Evolutionary conservation across 2,888 invertebrate genomes (phyloP).

Genomic region (Caenorhabditis becei): DNA sequence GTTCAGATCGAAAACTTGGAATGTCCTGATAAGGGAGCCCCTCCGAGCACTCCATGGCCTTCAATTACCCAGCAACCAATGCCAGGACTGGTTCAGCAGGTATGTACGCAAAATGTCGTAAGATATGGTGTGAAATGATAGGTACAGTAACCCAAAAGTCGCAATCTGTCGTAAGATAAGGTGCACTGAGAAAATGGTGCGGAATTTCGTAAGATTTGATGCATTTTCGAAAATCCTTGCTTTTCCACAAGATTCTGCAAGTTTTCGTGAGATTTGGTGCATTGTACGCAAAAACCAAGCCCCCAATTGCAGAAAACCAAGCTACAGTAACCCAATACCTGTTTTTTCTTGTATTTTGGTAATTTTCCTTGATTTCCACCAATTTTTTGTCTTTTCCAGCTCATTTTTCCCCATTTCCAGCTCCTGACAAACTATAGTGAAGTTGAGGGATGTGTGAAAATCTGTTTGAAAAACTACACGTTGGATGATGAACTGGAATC

Average conservation of each 20-base stretch:
- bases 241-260: no score
- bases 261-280: background rate
- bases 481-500: constrained; percentile 64
- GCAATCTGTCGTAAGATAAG: background rate
- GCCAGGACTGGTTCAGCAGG: constrained; percentile 76
- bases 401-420: constrained; percentile 63
- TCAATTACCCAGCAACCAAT: constrained; percentile 66
- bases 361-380: no score
- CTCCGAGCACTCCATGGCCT: constrained; percentile 58
- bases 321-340: background rate
- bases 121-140: background rate
- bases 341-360: no score
- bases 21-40: constrained; percentile 60
- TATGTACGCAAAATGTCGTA: constrained; percentile 24
- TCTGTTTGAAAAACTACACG: constrained; percentile 78
- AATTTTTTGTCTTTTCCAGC: no score
- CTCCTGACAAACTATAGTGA: constrained; percentile 78
- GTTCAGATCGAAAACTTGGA: constrained; percentile 72
- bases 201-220: no score
- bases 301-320: background rate
- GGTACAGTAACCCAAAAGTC: background rate
- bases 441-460: constrained; percentile 78
- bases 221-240: no score
- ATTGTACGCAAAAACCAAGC: background rate
- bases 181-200: no score